phyloP scores from a whole-genome alignment of 2,113 vertebrate species.

The Glaucomys volans region DNA sequence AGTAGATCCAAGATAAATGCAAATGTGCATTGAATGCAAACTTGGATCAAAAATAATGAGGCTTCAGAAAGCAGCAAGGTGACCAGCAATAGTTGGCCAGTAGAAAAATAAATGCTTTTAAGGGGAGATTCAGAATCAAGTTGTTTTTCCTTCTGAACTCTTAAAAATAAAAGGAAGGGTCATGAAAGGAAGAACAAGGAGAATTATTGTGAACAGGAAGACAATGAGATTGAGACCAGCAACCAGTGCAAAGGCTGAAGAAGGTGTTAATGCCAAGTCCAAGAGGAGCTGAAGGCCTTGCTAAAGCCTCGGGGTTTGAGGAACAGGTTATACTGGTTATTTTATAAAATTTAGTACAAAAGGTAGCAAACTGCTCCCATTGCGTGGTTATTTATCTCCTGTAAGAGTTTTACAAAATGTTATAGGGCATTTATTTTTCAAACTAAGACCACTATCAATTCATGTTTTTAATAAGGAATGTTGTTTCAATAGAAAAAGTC shows the following conservation, averaged over 20 bases:
- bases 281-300: background rate
- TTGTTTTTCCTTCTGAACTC: slow-evolving; percentile 26
- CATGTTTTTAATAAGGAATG: background rate
- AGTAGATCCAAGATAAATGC: slow-evolving; percentile 9
- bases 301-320: too few species aligned
- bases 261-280: background rate
- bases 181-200: background rate
- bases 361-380: background rate
- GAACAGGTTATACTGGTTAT: background rate
- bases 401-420: slow-evolving; percentile 9
- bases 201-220: fast-evolving
- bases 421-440: background rate
- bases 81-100: background rate
- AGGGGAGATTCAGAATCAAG: background rate
- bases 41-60: background rate
- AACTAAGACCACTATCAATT: background rate
- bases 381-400: background rate
- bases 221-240: background rate
- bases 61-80: background rate
- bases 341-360: background rate
- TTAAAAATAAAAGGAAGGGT: background rate
- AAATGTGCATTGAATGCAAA: background rate
- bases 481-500: background rate
- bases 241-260: background rate
- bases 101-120: background rate